Evolutionary conservation across 35 echinoderm and acorn worm species (phyloP).

Genomic region (Anneissia japonica): DNA sequence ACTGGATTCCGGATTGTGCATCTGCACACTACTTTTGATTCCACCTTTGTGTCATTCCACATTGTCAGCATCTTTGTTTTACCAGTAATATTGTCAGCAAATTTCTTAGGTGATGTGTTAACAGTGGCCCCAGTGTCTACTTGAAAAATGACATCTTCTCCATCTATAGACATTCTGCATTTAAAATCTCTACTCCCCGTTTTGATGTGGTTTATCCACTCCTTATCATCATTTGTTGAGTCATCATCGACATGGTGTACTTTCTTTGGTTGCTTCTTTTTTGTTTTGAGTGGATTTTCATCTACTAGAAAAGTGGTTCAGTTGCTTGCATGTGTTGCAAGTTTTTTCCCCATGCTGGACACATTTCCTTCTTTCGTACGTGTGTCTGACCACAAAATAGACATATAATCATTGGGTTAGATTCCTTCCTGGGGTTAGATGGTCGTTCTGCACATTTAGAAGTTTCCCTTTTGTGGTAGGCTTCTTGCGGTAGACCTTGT

Average conservation of each 20-base stretch:
- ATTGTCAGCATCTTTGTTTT: constrained; percentile 10
- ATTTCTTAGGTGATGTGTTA: constrained; percentile 32
- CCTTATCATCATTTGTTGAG: not conserved
- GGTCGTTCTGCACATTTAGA: too few species aligned
- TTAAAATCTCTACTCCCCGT: constrained; percentile 10
- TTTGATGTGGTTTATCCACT: constrained; percentile 16
- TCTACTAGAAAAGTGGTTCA: constrained; percentile 30
- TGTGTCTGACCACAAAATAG: constrained; percentile 29
- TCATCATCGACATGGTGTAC: too few species aligned
- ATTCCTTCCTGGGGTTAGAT: too few species aligned
- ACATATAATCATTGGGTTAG: constrained; percentile 9
- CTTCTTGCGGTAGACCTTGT: too few species aligned
- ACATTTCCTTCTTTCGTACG: constrained; percentile 9
- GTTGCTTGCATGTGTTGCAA: constrained; percentile 5
- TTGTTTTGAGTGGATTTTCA: not conserved
- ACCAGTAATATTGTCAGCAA: not conserved
- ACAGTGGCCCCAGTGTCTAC: constrained; percentile 16
- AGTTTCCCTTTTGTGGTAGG: too few species aligned
- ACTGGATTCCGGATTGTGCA: not conserved
- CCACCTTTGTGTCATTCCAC: not conserved
- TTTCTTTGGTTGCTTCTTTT: constrained; percentile 7
- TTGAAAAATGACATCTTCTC: constrained; percentile 19
- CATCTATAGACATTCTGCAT: constrained; percentile 31
- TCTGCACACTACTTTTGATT: not conserved
- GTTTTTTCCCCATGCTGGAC: constrained; percentile 41